These are phyloP conservation scores for Diplosoma virens DNA, from an alignment of 23 tunicate species.

Conservation along the genomic window DNA sequence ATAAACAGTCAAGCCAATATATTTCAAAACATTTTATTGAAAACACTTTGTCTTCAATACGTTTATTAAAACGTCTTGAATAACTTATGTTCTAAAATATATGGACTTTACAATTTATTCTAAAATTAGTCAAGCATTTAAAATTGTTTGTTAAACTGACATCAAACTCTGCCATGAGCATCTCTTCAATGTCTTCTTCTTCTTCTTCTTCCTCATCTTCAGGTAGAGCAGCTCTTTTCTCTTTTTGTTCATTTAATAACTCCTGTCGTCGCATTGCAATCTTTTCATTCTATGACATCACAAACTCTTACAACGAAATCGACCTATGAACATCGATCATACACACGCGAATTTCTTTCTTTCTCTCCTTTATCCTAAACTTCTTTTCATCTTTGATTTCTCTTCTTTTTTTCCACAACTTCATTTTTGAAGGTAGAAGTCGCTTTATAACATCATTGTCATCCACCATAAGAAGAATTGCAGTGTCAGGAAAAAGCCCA, in stretches of 20 bases:
- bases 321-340: neutral
- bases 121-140: no score
- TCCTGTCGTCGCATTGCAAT: conserved; percentile 63
- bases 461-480: conserved; percentile 76
- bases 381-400: conserved; percentile 59
- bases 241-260: conserved; percentile 60
- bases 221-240: conserved; percentile 44
- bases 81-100: no score
- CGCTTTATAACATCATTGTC: conserved; percentile 74
- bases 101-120: no score
- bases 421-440: conserved; percentile 68
- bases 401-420: conserved; percentile 70
- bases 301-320: neutral
- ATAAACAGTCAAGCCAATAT: no score
- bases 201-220: conserved; percentile 84
- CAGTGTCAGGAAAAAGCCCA: conserved; percentile 86
- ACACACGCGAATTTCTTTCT: conserved; percentile 52
- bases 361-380: conserved; percentile 51
- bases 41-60: no score
- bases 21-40: no score
- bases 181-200: conserved; percentile 81
- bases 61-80: no score
- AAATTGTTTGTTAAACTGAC: no score
- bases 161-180: conserved; percentile 71
- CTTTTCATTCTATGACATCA: conserved; percentile 65